A percentile compares a stretch with the other conserved stretches of the same genome.
Evolutionary conservation across 2,113 vertebrate genomes (phyloP).

Genomic region (Oceanites oceanicus): DNA sequence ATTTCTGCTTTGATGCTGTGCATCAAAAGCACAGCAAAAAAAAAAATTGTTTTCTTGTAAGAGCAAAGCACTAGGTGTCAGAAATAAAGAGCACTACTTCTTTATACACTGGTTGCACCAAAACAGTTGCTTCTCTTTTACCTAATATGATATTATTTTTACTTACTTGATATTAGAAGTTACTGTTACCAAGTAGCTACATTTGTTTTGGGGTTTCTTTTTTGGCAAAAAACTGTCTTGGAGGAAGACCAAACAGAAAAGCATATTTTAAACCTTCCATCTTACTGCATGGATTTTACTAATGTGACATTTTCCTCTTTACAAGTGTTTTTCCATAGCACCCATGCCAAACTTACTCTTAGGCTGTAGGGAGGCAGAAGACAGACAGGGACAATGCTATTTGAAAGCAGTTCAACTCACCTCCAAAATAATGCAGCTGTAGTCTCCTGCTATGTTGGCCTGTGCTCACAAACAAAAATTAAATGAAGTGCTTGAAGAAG

Average conservation of each 20-base stretch:
- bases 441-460: background rate
- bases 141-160: background rate
- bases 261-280: background rate
- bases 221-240: background rate
- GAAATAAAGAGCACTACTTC: background rate
- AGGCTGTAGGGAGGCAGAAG: background rate
- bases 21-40: background rate
- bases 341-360: background rate
- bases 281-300: background rate
- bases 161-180: background rate
- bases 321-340: background rate
- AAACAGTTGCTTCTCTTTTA: background rate
- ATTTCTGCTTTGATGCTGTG: background rate
- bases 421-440: background rate
- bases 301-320: background rate
- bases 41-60: background rate
- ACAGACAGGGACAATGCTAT: background rate
- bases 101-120: background rate
- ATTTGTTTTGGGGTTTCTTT: background rate
- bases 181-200: background rate
- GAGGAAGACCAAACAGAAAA: background rate
- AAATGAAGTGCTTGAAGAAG: background rate
- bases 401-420: background rate
- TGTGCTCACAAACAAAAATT: background rate
- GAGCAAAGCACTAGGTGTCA: background rate